Conservation (phyloP, 2,113 vertebrate species). For the Pseudois nayaur region DNA sequence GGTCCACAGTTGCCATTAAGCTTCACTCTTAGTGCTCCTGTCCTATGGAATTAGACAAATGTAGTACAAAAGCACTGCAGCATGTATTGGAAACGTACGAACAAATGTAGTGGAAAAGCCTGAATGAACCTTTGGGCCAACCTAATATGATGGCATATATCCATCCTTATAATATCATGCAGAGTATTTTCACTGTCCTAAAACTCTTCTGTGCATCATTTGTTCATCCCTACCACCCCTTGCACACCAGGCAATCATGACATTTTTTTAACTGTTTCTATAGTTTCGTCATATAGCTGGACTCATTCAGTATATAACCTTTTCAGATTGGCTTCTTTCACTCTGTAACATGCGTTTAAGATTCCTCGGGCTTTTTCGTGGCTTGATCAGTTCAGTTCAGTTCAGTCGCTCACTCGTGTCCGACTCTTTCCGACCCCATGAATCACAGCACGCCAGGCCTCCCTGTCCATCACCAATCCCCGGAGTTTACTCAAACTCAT, state of each 20-base stretch:
- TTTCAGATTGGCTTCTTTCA: neutral
- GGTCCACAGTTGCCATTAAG: neutral
- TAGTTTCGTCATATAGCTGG: neutral
- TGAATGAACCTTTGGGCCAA: neutral
- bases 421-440: too few relatives aligned
- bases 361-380: neutral
- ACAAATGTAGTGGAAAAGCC: neutral
- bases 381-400: neutral
- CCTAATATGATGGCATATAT: neutral
- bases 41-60: neutral
- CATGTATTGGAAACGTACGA: neutral
- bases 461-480: too few relatives aligned
- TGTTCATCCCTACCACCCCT: neutral
- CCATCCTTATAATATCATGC: neutral
- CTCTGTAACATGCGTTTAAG: neutral
- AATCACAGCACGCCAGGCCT: too few relatives aligned
- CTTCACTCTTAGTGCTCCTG: neutral
- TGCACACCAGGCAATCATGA: neutral
- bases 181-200: neutral
- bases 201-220: neutral
- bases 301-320: neutral
- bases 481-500: accelerated
- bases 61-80: neutral
- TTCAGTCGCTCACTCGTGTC: too few relatives aligned
- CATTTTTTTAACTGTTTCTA: neutral